Evolutionary conservation across 2,113 vertebrate species (phyloP).

Genomic region (Vidua chalybeata): DNA sequence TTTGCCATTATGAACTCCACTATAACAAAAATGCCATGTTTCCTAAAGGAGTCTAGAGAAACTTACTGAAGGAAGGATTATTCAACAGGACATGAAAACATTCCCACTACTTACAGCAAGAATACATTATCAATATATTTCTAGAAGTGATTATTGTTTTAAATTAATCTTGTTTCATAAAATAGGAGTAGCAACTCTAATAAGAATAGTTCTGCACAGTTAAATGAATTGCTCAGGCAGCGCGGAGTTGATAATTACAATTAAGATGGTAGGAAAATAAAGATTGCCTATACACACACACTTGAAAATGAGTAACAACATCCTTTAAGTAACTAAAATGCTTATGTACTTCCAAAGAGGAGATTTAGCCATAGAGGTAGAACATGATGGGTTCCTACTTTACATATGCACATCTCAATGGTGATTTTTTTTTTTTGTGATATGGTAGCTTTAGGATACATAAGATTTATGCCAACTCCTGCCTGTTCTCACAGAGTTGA

Average conservation of each 20-base stretch:
- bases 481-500: background rate
- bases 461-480: background rate
- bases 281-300: background rate
- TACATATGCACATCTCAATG: background rate
- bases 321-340: background rate
- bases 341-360: background rate
- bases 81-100: background rate
- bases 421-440: background rate
- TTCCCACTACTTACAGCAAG: background rate
- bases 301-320: background rate
- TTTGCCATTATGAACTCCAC: background rate
- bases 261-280: constrained; percentile 11
- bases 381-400: background rate
- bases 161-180: constrained; percentile 11
- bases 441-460: background rate
- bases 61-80: background rate
- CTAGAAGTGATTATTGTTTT: background rate
- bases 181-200: background rate
- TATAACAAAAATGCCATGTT: background rate
- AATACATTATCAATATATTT: background rate
- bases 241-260: background rate
- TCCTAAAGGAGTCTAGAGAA: background rate
- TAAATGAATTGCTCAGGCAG: background rate
- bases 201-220: background rate
- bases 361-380: background rate